A percentile compares a stretch with the other conserved stretches of the same genome.
phyloP scores from a whole-genome alignment of 1,140 invertebrate species.

The Tenebrio molitor region DNA sequence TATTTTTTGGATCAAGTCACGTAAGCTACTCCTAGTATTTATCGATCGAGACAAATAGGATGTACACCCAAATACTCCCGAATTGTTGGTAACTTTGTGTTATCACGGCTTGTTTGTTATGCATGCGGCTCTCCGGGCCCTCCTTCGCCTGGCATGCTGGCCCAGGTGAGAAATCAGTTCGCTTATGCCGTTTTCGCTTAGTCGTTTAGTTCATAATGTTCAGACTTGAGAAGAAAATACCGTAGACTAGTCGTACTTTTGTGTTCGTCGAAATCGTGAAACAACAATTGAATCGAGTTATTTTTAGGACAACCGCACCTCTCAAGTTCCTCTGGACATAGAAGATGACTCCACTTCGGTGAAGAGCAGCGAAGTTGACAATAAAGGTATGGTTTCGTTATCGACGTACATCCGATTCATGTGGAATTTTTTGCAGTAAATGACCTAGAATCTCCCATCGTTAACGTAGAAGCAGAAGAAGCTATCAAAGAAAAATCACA shows the following conservation, averaged over 20 bases:
- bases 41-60: too few species aligned
- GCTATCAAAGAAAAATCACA: slow-evolving; percentile 59
- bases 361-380: slow-evolving; percentile 81
- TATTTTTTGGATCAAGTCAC: too few species aligned
- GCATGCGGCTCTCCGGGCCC: slow-evolving; percentile 73
- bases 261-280: too few species aligned
- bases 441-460: slow-evolving; percentile 33
- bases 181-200: slow-evolving; percentile 17
- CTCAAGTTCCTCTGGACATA: slow-evolving; percentile 87
- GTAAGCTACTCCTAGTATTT: too few species aligned
- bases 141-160: slow-evolving; percentile 67
- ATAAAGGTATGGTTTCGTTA: slow-evolving; percentile 73
- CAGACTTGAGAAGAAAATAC: too few species aligned
- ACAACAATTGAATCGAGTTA: too few species aligned
- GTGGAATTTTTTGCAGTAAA: slow-evolving; percentile 17
- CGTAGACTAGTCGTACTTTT: too few species aligned
- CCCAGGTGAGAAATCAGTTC: slow-evolving; percentile 59
- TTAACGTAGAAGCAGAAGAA: slow-evolving; percentile 58
- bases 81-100: slow-evolving; percentile 44
- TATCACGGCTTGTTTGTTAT: slow-evolving; percentile 69
- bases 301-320: slow-evolving; percentile 87
- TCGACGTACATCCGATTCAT: not conserved
- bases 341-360: slow-evolving; percentile 90
- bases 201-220: slow-evolving; percentile 14
- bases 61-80: slow-evolving; percentile 12